Evolutionary conservation across 2,888 invertebrate genomes (phyloP).

Genomic region (Psylliodes chrysocephalus): DNA sequence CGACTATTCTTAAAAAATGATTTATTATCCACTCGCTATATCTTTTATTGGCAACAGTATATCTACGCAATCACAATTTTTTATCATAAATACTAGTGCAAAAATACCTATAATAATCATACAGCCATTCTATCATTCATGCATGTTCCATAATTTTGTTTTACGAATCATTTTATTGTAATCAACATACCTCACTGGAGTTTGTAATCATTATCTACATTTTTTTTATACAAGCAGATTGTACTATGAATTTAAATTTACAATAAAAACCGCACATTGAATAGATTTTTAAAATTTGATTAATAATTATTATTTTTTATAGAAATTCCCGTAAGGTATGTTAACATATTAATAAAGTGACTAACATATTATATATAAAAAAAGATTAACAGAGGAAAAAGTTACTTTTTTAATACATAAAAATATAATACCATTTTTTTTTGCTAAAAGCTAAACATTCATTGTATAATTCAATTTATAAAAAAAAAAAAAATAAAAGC

Average conservation of each 20-base stretch:
- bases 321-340: background rate
- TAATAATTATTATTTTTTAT: background rate
- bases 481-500: too few relatives aligned
- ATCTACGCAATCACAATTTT: slow-evolving; percentile 61
- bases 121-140: slow-evolving; percentile 52
- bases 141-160: slow-evolving; percentile 42
- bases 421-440: background rate
- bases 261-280: too few relatives aligned
- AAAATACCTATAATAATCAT: slow-evolving; percentile 63
- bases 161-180: slow-evolving; percentile 43
- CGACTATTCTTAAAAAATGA: slow-evolving; percentile 39
- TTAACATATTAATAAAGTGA: background rate
- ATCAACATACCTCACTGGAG: slow-evolving; percentile 1
- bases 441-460: background rate
- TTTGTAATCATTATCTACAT: too few relatives aligned
- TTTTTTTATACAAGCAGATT: too few relatives aligned
- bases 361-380: background rate
- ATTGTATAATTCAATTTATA: background rate
- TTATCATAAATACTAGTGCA: slow-evolving; percentile 64
- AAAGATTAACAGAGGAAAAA: background rate
- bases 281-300: too few relatives aligned
- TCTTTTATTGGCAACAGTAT: slow-evolving; percentile 56
- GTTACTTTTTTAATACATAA: background rate
- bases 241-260: too few relatives aligned
- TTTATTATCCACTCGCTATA: slow-evolving; percentile 49